A percentile compares a stretch with the other conserved stretches of the same genome.
These are phyloP conservation scores for Paralichthys olivaceus DNA, from an alignment of 2,113 vertebrate genomes.

Conservation along the genomic window DNA sequence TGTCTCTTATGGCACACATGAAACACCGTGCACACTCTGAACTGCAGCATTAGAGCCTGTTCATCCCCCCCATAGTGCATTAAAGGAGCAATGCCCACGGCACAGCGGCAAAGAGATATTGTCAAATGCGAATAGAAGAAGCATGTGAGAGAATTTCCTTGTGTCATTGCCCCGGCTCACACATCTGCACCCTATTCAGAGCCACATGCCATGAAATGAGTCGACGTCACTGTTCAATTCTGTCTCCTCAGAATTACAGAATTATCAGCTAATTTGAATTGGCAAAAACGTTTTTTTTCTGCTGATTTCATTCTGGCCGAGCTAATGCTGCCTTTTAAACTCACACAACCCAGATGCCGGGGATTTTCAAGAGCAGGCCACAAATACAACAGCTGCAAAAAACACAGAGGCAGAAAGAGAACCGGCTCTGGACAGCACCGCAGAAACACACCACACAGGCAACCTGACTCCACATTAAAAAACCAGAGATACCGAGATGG, in stretches of 20 bases:
- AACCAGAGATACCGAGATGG: not conserved
- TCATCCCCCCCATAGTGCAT: conserved; percentile 3
- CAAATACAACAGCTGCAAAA: conserved; percentile 20
- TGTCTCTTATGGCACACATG: conserved; percentile 20
- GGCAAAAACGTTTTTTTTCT: not conserved
- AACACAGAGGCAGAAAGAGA: not conserved
- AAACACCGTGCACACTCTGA: conserved; percentile 8
- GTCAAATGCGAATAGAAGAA: no score
- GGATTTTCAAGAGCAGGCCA: conserved; percentile 17
- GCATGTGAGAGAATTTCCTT: no score
- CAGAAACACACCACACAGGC: not conserved
- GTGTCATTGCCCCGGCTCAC: no score
- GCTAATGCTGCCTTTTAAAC: conserved; percentile 13
- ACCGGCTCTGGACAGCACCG: not conserved
- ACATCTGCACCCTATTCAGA: no score
- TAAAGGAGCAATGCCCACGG: conserved; percentile 3
- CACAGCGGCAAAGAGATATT: not conserved
- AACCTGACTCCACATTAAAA: conserved; percentile 5
- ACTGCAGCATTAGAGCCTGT: not conserved
- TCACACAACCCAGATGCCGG: not conserved
- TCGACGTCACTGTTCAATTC: no score
- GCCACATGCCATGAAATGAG: no score
- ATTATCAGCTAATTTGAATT: no score
- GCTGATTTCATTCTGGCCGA: conserved; percentile 4
- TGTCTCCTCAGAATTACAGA: no score